Conservation (phyloP, 23 tunicate genomes). For the Oikopleura dioica region DNA sequence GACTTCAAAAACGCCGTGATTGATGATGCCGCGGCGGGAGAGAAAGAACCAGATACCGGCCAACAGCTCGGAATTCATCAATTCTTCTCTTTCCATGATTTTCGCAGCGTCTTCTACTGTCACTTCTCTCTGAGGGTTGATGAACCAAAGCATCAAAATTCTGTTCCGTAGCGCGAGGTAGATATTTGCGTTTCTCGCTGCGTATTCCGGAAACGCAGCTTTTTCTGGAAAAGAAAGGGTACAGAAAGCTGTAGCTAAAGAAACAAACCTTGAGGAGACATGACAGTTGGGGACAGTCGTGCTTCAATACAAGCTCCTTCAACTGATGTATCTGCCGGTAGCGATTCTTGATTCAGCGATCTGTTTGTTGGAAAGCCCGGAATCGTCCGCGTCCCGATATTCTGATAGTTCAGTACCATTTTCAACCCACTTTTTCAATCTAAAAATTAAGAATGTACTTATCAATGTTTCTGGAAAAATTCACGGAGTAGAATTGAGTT, state of each 20-base stretch:
- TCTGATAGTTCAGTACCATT: too few relatives aligned
- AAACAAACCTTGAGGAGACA: not conserved
- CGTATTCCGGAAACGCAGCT: slow-evolving; percentile 1
- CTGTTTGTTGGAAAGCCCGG: too few relatives aligned
- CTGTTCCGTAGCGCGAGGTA: not conserved
- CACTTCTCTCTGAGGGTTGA: not conserved
- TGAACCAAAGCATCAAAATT: not conserved
- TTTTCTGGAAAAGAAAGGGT: too few relatives aligned
- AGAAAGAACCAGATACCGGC: not conserved
- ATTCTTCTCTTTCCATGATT: not conserved
- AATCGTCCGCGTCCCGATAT: too few relatives aligned
- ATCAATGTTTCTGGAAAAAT: too few relatives aligned
- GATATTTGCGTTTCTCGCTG: not conserved
- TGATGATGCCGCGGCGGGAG: not conserved
- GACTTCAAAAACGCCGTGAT: not conserved
- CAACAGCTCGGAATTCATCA: not conserved
- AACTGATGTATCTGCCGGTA: too few relatives aligned
- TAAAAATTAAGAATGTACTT: too few relatives aligned
- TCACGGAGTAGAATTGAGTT: too few relatives aligned
- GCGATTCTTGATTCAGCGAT: too few relatives aligned
- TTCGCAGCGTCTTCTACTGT: not conserved
- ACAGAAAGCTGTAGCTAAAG: too few relatives aligned
- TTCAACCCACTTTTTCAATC: too few relatives aligned
- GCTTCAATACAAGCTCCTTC: slow-evolving; percentile 3
- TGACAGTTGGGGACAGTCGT: not conserved